These are phyloP conservation scores for Numenius arquata DNA, from an alignment of 2,113 vertebrate species.

Conservation along the genomic window DNA sequence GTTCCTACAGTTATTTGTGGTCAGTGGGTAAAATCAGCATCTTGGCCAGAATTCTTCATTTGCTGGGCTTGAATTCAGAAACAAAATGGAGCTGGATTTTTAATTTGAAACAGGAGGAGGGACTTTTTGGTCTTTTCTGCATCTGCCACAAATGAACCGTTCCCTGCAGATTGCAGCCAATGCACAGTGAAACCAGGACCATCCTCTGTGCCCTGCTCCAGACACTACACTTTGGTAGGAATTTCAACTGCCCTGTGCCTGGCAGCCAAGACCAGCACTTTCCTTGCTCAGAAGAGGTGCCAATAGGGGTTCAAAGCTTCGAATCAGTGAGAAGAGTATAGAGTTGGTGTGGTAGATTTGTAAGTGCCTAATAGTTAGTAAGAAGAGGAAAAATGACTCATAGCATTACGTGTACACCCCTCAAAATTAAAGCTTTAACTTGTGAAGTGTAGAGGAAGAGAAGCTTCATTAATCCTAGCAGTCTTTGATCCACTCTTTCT, in stretches of 20 bases:
- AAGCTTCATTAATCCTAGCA: not conserved
- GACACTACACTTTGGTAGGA: not conserved
- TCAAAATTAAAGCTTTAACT: not conserved
- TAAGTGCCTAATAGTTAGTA: not conserved
- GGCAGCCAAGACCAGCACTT: not conserved
- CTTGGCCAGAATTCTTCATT: not conserved
- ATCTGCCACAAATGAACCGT: not conserved
- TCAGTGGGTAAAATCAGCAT: not conserved
- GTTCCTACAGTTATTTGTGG: not conserved
- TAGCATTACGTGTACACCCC: not conserved
- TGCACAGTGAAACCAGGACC: not conserved
- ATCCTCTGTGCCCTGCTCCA: not conserved
- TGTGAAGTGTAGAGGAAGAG: not conserved
- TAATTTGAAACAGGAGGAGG: not conserved
- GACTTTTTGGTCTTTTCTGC: not conserved
- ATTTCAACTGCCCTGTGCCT: not conserved
- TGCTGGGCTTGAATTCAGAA: not conserved
- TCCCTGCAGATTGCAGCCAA: not conserved
- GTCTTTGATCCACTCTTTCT: not conserved
- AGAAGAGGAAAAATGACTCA: not conserved
- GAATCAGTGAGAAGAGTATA: not conserved
- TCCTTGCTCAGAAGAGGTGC: not conserved
- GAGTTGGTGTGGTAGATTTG: not conserved
- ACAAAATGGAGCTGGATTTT: not conserved
- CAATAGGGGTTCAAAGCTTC: not conserved